Evolutionary conservation across 2,797 vertebrate genomes (phyloP).

Genomic region (Malurus leucopterus): DNA sequence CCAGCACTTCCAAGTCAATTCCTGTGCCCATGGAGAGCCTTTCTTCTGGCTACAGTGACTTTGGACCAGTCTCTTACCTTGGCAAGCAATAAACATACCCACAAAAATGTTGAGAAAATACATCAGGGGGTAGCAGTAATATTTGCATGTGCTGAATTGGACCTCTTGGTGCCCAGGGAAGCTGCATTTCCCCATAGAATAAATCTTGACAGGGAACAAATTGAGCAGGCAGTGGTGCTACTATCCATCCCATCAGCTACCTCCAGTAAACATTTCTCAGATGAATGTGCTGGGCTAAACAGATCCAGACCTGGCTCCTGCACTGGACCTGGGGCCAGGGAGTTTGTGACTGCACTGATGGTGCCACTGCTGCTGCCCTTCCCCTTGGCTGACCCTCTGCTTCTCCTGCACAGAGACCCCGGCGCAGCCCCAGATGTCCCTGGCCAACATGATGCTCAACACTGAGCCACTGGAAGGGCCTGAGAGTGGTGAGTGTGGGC

Average conservation of each 20-base stretch:
- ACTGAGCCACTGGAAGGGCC: conserved; percentile 75
- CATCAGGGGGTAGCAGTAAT: background rate
- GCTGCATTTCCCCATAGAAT: background rate
- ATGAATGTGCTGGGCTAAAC: background rate
- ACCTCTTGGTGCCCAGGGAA: background rate
- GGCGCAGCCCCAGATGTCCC: background rate
- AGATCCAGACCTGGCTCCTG: background rate
- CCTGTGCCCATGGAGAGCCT: background rate
- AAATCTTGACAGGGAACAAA: background rate
- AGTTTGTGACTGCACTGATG: background rate
- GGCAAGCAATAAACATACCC: background rate
- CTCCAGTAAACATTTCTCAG: background rate
- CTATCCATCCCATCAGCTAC: background rate
- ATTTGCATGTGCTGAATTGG: background rate
- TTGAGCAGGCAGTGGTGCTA: background rate
- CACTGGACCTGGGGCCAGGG: background rate
- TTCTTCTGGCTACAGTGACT: background rate
- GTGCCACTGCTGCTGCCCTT: background rate
- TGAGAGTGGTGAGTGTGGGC: conserved; percentile 75
- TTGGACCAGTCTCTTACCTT: background rate
- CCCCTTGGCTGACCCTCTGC: background rate
- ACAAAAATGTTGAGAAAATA: conserved; percentile 17
- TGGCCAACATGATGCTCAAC: conserved; percentile 65
- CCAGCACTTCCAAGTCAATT: background rate
- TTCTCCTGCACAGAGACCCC: conserved; percentile 47